These are phyloP conservation scores for Gastrophryne carolinensis DNA, from an alignment of 2,797 vertebrate species.

Conservation along the genomic window DNA sequence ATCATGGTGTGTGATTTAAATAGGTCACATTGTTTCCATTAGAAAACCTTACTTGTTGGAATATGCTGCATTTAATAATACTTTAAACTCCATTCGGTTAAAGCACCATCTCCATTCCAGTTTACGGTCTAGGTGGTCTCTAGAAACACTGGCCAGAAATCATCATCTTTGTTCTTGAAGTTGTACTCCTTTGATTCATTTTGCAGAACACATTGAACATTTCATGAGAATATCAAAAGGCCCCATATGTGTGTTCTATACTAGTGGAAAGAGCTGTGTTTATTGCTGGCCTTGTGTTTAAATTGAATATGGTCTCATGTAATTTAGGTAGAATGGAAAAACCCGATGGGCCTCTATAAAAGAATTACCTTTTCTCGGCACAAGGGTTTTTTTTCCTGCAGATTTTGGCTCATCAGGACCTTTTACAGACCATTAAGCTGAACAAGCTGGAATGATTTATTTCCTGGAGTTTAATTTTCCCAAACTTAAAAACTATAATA, in stretches of 20 bases:
- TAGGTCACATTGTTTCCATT: constrained; percentile 47
- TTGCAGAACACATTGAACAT: constrained; percentile 39
- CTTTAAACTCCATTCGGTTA: constrained; percentile 20
- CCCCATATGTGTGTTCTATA: constrained; percentile 38
- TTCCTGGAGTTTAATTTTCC: background rate
- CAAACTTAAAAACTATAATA: background rate
- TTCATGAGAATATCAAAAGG: constrained; percentile 36
- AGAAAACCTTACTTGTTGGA: constrained; percentile 22
- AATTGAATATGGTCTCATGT: constrained; percentile 28
- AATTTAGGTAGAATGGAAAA: constrained; percentile 32
- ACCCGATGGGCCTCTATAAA: constrained; percentile 21
- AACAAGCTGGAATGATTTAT: constrained; percentile 4
- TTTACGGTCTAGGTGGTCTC: constrained; percentile 41
- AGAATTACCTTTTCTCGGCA: background rate
- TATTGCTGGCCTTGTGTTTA: constrained; percentile 12
- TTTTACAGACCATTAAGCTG: background rate
- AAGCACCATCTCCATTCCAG: constrained; percentile 10
- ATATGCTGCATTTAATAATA: constrained; percentile 22
- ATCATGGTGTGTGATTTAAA: constrained; percentile 42
- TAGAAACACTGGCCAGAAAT: constrained; percentile 29
- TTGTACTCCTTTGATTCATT: constrained; percentile 43
- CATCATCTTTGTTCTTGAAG: constrained; percentile 40
- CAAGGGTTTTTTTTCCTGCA: background rate
- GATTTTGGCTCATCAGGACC: background rate
- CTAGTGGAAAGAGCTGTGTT: constrained; percentile 30